phyloP scores from a whole-genome alignment of 2,113 vertebrate genomes.

The Piprites chloris region DNA sequence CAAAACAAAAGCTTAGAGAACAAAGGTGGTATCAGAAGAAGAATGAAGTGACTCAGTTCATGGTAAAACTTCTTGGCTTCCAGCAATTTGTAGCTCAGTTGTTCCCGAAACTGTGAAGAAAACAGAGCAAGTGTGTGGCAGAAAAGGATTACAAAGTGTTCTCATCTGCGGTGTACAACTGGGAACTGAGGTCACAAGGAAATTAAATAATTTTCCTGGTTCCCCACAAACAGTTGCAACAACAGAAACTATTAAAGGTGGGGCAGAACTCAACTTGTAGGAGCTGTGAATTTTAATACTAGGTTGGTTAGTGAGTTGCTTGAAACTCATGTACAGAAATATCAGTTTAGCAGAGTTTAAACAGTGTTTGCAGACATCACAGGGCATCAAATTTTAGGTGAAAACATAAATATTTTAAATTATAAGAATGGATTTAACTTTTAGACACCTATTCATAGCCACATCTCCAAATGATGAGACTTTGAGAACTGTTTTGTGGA shows the following conservation, averaged over 20 bases:
- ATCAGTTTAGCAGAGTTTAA: background rate
- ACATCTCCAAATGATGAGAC: background rate
- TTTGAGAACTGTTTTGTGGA: background rate
- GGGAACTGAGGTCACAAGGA: background rate
- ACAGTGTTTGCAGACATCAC: background rate
- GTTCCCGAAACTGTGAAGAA: background rate
- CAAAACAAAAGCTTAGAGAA: background rate
- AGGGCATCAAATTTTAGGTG: background rate
- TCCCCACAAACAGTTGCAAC: background rate
- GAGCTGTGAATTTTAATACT: background rate
- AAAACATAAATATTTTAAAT: background rate
- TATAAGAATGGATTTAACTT: background rate
- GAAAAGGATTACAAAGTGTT: background rate
- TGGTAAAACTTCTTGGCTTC: background rate
- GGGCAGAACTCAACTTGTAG: background rate
- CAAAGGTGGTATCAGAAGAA: background rate
- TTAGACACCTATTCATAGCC: background rate
- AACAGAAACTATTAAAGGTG: background rate
- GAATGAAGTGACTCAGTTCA: accelerated
- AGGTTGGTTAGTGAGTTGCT: background rate
- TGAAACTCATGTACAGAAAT: background rate
- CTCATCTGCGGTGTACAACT: background rate
- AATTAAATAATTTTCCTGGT: background rate
- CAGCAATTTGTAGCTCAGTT: background rate
- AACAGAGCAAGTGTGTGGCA: background rate